Base-by-base conservation (phyloP, 2,797 vertebrate genomes). In the Micropoecilia bifurca region DNA sequence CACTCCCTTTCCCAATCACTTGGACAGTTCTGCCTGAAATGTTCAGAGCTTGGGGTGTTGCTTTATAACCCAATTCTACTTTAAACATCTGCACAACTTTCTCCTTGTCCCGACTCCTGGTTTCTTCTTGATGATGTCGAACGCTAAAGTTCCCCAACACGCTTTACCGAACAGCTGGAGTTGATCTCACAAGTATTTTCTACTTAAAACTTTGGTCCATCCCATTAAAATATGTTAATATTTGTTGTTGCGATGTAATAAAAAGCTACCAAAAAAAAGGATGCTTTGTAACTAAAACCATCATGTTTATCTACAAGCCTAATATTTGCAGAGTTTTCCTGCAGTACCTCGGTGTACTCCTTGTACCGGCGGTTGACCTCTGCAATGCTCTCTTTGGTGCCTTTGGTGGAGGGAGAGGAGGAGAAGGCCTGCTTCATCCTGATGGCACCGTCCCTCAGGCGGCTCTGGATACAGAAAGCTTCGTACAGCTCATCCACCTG, bases 401-500 rank as follows among this genome's bases (percentile, higher is more conserved):
- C 97, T 94, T 96, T 99, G 85, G 97, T 98, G 80, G 96, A 97
- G 39, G 99, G 99, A 3, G 98, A 99, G 46, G 95, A 90, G 0
- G 96, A 97, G 87, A 99, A 99, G 68, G 99, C 99, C 92, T 98
- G 98, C 90, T 99, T 99, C 99, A 99, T 99, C 90, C 98, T 97
- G 88, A 93, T 97, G 90, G 99, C 99, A 0, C 99, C 99, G 0
- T 99, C 99, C 66, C 97, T 96, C 88, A 99, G 96, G 22, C 97
- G 96, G 75, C 97, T 96, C 92, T 99, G 98, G 94, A 99, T 99
- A 85, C 98, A 99, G 82, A 99, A 99, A 1, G 97, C 98, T 93
- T 99, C 99, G 0, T 98, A 99, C 85, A 99, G 95, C 91, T 99
- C 99, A n/a, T 99, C 99, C 80, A 99, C 96, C 99, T 99, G 92